These are phyloP conservation scores for Cynopterus sphinx DNA, from an alignment of 2,797 vertebrate genomes.

Conservation along the genomic window DNA sequence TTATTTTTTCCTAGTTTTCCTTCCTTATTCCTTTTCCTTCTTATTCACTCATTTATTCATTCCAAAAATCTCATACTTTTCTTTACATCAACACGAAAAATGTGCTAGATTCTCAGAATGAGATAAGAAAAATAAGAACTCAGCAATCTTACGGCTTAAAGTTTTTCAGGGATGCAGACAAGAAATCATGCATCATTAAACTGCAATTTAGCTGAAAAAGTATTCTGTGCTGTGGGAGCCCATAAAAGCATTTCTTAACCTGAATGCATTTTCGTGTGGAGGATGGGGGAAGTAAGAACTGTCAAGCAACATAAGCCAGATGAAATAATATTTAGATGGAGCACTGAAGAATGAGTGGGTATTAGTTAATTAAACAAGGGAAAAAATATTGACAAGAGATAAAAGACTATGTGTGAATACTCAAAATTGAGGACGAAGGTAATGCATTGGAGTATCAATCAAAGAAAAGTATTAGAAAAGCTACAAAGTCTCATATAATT, in stretches of 20 bases:
- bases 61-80: background rate
- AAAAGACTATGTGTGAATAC: background rate
- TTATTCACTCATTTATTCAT: background rate
- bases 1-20: background rate
- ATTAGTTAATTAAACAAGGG: background rate
- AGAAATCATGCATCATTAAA: background rate
- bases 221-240: background rate
- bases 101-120: background rate
- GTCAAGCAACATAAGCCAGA: background rate
- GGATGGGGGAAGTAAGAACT: background rate
- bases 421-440: background rate
- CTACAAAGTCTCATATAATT: background rate
- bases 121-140: background rate
- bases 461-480: background rate
- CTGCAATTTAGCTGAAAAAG: background rate
- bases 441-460: background rate
- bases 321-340: background rate
- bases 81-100: background rate
- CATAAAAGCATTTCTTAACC: background rate
- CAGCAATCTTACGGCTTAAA: background rate
- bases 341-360: background rate
- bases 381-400: background rate
- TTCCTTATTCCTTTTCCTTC: background rate
- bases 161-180: background rate
- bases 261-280: background rate